A percentile compares a stretch with the other conserved stretches of the same genome.
phyloP scores from a whole-genome alignment of 2,888 invertebrate genomes.

The Platynereis dumerilii region DNA sequence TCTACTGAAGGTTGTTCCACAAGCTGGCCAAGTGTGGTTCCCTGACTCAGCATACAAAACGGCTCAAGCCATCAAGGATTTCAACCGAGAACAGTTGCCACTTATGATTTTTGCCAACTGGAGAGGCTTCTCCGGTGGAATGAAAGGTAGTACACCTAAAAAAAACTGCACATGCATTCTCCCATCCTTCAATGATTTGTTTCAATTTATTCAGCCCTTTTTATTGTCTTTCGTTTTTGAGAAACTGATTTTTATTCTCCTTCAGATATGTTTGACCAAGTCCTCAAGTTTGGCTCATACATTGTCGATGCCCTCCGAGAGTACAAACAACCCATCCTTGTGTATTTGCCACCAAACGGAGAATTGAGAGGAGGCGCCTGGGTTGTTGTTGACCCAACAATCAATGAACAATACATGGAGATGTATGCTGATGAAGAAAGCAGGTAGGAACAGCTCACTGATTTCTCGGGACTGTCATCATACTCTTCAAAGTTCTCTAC shows the following conservation, averaged over 20 bases:
- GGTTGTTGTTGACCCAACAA: slow-evolving; percentile 95
- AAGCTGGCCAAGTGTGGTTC: slow-evolving; percentile 95
- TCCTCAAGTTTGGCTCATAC: slow-evolving; percentile 98
- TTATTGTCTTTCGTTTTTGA: no score
- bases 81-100: slow-evolving; percentile 90
- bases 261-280: slow-evolving; percentile 71
- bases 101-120: slow-evolving; percentile 98
- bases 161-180: no score
- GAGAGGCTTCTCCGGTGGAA: slow-evolving; percentile 99
- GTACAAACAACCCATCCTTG: slow-evolving; percentile 89
- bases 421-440: slow-evolving; percentile 93
- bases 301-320: slow-evolving; percentile 93
- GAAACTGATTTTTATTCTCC: no score
- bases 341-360: slow-evolving; percentile 96
- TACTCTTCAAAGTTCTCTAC: no score
- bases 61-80: slow-evolving; percentile 96
- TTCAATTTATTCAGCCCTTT: no score
- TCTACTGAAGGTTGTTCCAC: not conserved
- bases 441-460: no score
- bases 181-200: no score
- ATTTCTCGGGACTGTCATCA: no score
- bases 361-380: slow-evolving; percentile 98
- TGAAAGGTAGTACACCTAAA: slow-evolving; percentile 82
- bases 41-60: slow-evolving; percentile 99
- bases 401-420: slow-evolving; percentile 94